Base-by-base conservation (phyloP, 2,888 invertebrate species). In the Cosmopolites sordidus region DNA sequence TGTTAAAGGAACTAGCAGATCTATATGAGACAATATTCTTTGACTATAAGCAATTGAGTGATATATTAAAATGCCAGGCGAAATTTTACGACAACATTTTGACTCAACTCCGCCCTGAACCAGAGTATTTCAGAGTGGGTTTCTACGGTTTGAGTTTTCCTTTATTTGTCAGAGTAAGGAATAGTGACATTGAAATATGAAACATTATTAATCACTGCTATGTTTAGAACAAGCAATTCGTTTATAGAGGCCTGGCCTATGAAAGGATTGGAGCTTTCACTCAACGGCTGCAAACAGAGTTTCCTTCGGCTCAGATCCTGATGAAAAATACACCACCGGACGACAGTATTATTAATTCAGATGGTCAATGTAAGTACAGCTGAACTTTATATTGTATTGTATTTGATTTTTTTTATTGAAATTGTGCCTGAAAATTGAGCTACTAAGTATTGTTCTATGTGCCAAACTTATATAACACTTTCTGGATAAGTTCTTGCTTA, bases 81-180 rank as follows among this genome's bases (percentile, higher is more conserved):
- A 86, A 86, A 53, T 95, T 96, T 75, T 86, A 92, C 64, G 92
- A 93, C 73, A 91, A 94, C 57, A 93, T 96, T 63, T 75, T 96
- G 68, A 89, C 87, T 3, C 86, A 92, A 69, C 77, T 92, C 44
- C 78, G 96, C 56, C 92, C 92, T 0, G 94, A 95, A 68, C 94
- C 94, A 0, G 93, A 95, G 73, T 97, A 96, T 72, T 97, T 95
- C 72, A 79, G 94, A 44, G 96, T 97, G 46, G 95, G 94, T 6
- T 97, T 94, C 74, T 96, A 92, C 67, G 97, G 96, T 14, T 83
- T 89, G 65, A 90, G 90, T 33, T 91, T 95, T 70, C 96, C 96
- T 2, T 76, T 92, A n/a, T 96, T 96, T 75, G 90, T 96, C 40
- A 81, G 94, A 75, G 95, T 95, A 76, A 79, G 85, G 27, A 27